Evolutionary conservation across 2,113 vertebrate genomes (phyloP), one percentile per base, ranked within the genome.

Genomic region (Lycaon pictus): DNA sequence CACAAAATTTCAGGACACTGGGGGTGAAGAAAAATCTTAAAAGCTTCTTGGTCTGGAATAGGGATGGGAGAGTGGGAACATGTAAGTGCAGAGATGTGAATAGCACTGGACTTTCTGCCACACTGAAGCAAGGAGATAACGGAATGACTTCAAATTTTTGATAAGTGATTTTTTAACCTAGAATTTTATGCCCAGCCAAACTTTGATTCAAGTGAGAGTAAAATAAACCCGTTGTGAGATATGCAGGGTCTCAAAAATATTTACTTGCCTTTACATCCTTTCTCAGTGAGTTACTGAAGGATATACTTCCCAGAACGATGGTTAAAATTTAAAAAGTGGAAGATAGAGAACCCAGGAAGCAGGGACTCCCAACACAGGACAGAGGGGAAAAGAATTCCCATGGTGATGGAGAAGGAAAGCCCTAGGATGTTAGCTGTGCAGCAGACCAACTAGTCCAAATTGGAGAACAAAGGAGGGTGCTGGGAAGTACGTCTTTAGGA

Each of bases 231-330:
- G 77, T 82, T 87, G 92, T 89, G 88, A 63, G 19, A 37, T 71
- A 60, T 56, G n/a, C 17, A 81, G 11, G 4, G 5, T 74, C 55
- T 86, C 72, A 94, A 20, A 76, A 94, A 37, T 77, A 81, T 58
- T 97, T 81, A 93, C 22, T 27, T 86, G 15, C 55, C 67, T 96
- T 95, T 95, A 90, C 2, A 83, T 92, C 43, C 77, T 88, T 90
- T 85, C 72, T 86, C 62, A 90, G 53, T 63, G 91, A 69, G 72
- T 81, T 76, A 80, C 27, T 76, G 43, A 81, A 88, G 27, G 67
- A 67, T 69, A n/a, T 87, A 35, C n/a, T 90, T 93, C 67, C 55
- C 43, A 65, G 48, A 82, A 92, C 55, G 56, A 81, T 58, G 67
- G n/a, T 82, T 43, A 53, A 69, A 74, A 82, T 62, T 15, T 53